These are phyloP conservation scores for Nothoprocta pentlandii DNA, from an alignment of 2,113 vertebrate genomes.

Conservation along the genomic window DNA sequence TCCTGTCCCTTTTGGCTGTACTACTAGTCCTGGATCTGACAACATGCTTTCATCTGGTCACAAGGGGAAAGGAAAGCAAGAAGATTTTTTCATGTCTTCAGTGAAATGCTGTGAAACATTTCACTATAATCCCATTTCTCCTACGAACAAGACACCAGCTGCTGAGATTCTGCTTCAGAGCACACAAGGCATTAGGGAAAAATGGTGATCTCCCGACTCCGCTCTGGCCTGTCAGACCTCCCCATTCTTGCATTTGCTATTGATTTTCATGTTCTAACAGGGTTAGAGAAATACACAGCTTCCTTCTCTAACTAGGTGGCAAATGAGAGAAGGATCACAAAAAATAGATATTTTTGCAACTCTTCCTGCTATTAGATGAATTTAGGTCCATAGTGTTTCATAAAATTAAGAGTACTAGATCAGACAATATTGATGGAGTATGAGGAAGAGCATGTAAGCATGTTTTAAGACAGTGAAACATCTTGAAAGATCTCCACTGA, in stretches of 20 bases:
- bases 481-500: background rate
- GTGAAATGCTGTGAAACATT: background rate
- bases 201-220: background rate
- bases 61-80: background rate
- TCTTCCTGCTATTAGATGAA: fast-evolving
- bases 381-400: background rate
- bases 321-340: fast-evolving
- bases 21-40: background rate
- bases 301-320: background rate
- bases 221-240: background rate
- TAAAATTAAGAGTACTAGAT: background rate
- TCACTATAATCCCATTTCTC: background rate
- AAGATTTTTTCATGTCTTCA: background rate
- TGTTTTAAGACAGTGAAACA: background rate
- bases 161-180: background rate
- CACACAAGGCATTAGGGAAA: background rate
- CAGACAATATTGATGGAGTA: background rate
- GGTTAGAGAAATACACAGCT: background rate
- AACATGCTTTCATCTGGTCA: background rate
- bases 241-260: too few species aligned
- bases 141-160: background rate
- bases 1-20: background rate
- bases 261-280: background rate
- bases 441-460: background rate
- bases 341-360: background rate